Percentiles rank a stretch among this genome's conserved stretches.
phyloP scores from a whole-genome alignment of 2,113 vertebrate genomes.

The Platichthys flesus region DNA sequence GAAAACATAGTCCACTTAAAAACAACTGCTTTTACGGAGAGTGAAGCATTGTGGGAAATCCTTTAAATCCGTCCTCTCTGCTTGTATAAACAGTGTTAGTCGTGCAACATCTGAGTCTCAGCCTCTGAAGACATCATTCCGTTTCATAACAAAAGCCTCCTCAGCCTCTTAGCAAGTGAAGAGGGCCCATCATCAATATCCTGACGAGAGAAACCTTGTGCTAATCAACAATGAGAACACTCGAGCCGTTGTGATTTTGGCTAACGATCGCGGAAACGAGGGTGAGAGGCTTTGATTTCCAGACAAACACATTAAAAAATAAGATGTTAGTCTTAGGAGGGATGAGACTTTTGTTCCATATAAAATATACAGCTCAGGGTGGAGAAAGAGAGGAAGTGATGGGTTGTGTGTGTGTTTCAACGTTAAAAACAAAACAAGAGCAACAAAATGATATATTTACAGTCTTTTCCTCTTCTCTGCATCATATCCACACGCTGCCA shows the following conservation, averaged over 20 bases:
- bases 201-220: constrained; percentile 39
- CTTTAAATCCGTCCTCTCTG: constrained; percentile 3
- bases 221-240: constrained; percentile 68
- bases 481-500: constrained; percentile 44
- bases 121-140: constrained; percentile 19
- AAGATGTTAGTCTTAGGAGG: constrained; percentile 13
- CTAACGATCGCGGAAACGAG: constrained; percentile 34
- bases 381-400: constrained; percentile 1
- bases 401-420: constrained; percentile 8
- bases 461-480: constrained; percentile 26
- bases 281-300: constrained; percentile 50
- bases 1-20: too few relatives aligned
- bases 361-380: constrained; percentile 19
- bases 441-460: constrained; percentile 26
- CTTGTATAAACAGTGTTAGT: constrained; percentile 24
- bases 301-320: constrained; percentile 57
- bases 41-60: constrained; percentile 16
- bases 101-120: too few relatives aligned
- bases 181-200: constrained; percentile 61
- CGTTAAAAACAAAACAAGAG: constrained; percentile 3
- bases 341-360: constrained; percentile 1
- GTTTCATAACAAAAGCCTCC: constrained; percentile 50
- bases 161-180: constrained; percentile 33
- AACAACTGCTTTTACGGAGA: not conserved
- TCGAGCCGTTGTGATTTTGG: constrained; percentile 57